A percentile compares a stretch with the other conserved stretches of the same genome.
Evolutionary conservation across 2,888 invertebrate species (phyloP).

Genomic region (Drosophila koepferae): DNA sequence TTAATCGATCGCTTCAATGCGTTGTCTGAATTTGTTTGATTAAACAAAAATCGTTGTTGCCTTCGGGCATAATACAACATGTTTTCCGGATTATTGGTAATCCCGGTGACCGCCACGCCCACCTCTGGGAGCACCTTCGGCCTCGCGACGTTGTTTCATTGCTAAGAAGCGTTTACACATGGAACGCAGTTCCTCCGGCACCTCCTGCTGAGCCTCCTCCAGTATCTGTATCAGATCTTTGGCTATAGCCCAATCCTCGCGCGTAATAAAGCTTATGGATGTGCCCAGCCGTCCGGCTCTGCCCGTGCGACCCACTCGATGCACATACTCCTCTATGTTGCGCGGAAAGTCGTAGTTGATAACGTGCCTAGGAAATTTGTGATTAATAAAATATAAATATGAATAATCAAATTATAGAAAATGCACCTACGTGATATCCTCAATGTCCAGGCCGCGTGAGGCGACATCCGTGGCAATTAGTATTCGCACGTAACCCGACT

Average conservation of each 20-base stretch:
- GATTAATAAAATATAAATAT: neutral
- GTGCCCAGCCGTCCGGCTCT: slow-evolving; percentile 94
- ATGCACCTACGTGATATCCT: slow-evolving; percentile 89
- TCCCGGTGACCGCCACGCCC: slow-evolving; percentile 51
- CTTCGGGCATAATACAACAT: slow-evolving; percentile 13
- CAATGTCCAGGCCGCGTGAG: slow-evolving; percentile 96
- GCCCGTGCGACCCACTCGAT: slow-evolving; percentile 97
- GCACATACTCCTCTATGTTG: slow-evolving; percentile 96
- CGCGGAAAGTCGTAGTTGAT: slow-evolving; percentile 97
- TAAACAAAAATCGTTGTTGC: slow-evolving; percentile 12
- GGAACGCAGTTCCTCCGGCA: slow-evolving; percentile 90
- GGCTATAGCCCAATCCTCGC: slow-evolving; percentile 93
- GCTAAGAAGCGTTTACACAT: slow-evolving; percentile 92
- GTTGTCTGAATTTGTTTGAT: slow-evolving; percentile 20
- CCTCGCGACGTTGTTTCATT: slow-evolving; percentile 88
- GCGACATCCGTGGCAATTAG: slow-evolving; percentile 98
- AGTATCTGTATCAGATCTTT: slow-evolving; percentile 93
- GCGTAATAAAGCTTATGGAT: slow-evolving; percentile 92
- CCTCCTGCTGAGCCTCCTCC: slow-evolving; percentile 93
- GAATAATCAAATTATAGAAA: neutral
- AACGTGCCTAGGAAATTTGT: slow-evolving; percentile 86
- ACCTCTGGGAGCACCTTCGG: slow-evolving; percentile 82
- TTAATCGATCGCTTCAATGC: slow-evolving; percentile 51
- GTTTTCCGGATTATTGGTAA: slow-evolving; percentile 45
- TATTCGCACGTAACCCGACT: slow-evolving; percentile 91